Base-by-base conservation (phyloP, 2,113 vertebrate genomes). In the Mastomys coucha region DNA sequence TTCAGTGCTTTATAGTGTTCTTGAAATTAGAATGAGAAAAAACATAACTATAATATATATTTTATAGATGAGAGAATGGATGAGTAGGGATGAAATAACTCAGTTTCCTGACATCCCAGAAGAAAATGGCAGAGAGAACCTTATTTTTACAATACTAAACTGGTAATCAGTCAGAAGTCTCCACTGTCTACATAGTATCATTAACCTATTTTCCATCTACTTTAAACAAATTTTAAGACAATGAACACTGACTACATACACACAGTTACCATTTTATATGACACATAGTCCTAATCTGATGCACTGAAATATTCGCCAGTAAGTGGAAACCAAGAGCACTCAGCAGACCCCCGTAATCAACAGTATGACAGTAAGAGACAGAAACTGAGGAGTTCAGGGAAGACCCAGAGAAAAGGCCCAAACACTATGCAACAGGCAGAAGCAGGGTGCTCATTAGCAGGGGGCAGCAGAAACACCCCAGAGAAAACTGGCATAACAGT, bases 1-100 rank as follows among this genome's bases (percentile, higher is more conserved):
- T 26, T 60, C n/a, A 76, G 42, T 72, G 17, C n/a, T 94, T 87
- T 67, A 65, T 1, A 80, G 3, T 56, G 2, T 31, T 76, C 60
- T 33, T 96, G 84, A 91, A 88, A 89, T 77, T 12, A 42, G 8
- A 95, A 72, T 56, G 7, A 93, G 91, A 65, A 33, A 60, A 31
- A 49, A 7, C 19, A 94, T 4, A 69, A 67, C 20, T 88, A 39
- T 39, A 92, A 69, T 56, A 78, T 28, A 36, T 80, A 58, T 72
- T 82, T 93, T 91, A 84, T 75, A 94, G 42, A 70, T 84, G 9
- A 81, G 36, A n/a, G 39, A 91, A 76, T 51, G 22, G 22, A 84
- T 3, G 33, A 22, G 56, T 1, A 84, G 13, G 89, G 5, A 7
- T 36, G 42, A 93, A 85, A 33, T 73, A 86, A 28, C 5, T 22